Base-by-base conservation (phyloP, 2,797 vertebrate species). In the Paguma larvata region DNA sequence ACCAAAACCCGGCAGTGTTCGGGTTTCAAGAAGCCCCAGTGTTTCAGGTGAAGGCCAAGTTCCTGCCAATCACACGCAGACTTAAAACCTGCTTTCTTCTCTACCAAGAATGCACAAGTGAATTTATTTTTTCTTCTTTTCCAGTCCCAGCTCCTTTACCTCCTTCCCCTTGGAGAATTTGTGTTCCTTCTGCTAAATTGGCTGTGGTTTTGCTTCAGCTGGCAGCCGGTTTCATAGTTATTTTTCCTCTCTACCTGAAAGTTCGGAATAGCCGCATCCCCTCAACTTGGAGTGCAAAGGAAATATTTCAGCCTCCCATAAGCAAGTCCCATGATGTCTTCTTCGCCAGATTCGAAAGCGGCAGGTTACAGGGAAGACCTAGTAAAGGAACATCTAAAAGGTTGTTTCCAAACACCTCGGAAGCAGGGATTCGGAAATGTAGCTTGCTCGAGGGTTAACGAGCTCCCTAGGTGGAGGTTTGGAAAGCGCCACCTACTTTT, bases 121-220 rank as follows among this genome's bases (percentile, higher is more conserved):
- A 10, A 86, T 91, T 90, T 94, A 65, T 97, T 93, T 97, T 85
- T 51, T 2, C 77, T 56, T 75, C 56, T 34, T 92, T 91, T 72
- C 67, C 78, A 91, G 89, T 82, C 75, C 96, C 62, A 94, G 67
- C 65, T 94, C 96, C 97, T 92, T 68, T 89, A 91, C 93, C 89
- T 67, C 0, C 75, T 0, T 89, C 92, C 85, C 91, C 70, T 75
- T 0, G 0, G 96, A 97, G 98, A 98, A 95, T 98, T 95, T 91
- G 15, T 19, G 79, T 93, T 96, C 96, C 73, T 95, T 94, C 92
- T 95, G 97, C 94, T 95, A 80, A 91, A 97, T 94, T 95, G 95
- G 95, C 63, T 25, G n/a, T 73, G 90, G 88, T 89, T 94, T 97
- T 5, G 1, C 94, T 95, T 97, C 25, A 86, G 87, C 97, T 89